A percentile compares a stretch with the other conserved stretches of the same genome.
Conservation (phyloP, 1,140 invertebrate genomes). For the Eubasilissa regina region DNA sequence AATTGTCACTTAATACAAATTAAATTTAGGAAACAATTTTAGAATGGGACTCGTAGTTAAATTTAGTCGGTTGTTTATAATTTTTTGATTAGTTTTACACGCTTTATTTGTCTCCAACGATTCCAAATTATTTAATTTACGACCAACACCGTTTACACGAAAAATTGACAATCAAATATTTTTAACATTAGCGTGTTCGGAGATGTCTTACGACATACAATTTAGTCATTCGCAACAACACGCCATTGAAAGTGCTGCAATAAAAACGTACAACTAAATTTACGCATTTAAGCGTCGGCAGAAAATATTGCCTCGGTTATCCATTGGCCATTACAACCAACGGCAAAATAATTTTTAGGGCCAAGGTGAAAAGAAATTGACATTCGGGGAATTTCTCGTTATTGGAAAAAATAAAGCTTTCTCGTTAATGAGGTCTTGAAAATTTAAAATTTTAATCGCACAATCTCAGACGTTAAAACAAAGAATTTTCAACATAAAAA, state of each 20-base stretch:
- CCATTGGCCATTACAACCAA: background rate
- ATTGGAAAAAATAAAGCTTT: conserved; percentile 7
- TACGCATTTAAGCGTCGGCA: background rate
- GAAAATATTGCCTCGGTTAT: conserved; percentile 2
- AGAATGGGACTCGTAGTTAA: too few relatives aligned
- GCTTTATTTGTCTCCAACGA: too few relatives aligned
- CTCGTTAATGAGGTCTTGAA: background rate
- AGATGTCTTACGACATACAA: conserved; percentile 9
- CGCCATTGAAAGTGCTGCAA: conserved; percentile 8
- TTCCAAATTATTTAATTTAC: too few relatives aligned
- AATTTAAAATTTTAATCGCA: too few relatives aligned
- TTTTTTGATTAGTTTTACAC: too few relatives aligned
- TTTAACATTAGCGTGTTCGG: conserved; percentile 9
- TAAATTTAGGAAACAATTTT: too few relatives aligned
- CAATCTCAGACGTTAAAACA: too few relatives aligned
- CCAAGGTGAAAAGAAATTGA: background rate
- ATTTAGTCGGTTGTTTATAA: too few relatives aligned
- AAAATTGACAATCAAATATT: background rate
- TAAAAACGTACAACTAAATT: conserved; percentile 17
- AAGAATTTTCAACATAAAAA: too few relatives aligned
- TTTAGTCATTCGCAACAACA: conserved; percentile 22
- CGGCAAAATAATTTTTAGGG: background rate
- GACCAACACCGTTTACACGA: too few relatives aligned
- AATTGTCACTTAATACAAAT: too few relatives aligned
- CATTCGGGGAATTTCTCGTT: background rate